Conservation (phyloP, 2,888 invertebrate genomes). For the Volucella zonaria region DNA sequence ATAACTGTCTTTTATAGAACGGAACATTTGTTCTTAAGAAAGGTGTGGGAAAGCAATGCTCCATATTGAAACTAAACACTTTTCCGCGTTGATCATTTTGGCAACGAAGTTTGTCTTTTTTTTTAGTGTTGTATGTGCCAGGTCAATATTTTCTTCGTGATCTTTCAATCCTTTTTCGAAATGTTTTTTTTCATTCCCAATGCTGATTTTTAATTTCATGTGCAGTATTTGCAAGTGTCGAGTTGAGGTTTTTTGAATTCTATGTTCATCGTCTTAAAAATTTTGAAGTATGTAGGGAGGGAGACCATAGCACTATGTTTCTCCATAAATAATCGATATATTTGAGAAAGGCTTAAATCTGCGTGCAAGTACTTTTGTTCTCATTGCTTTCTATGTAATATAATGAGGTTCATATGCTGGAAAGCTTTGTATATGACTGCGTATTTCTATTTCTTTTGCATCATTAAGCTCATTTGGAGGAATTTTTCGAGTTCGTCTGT, state of each 20-base stretch:
- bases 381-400: slow-evolving; percentile 26
- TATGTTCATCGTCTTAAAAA: no score
- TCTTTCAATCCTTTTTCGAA: no score
- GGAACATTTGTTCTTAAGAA: slow-evolving; percentile 56
- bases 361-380: slow-evolving; percentile 36
- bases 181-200: no score
- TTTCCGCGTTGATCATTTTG: slow-evolving; percentile 19
- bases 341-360: slow-evolving; percentile 41
- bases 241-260: no score
- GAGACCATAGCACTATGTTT: neutral
- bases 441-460: no score
- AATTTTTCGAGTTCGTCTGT: slow-evolving; percentile 19
- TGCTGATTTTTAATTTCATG: no score
- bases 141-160: neutral
- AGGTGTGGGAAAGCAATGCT: slow-evolving; percentile 69
- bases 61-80: slow-evolving; percentile 50
- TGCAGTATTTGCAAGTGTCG: no score
- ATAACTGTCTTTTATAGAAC: slow-evolving; percentile 67
- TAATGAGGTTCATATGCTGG: slow-evolving; percentile 29
- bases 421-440: no score
- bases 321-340: slow-evolving; percentile 47
- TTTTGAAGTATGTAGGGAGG: no score
- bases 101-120: slow-evolving; percentile 37
- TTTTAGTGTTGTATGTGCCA: slow-evolving; percentile 36
- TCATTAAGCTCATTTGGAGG: neutral